Conservation (phyloP, 2,888 invertebrate species). For the Pyrrhia umbra region DNA sequence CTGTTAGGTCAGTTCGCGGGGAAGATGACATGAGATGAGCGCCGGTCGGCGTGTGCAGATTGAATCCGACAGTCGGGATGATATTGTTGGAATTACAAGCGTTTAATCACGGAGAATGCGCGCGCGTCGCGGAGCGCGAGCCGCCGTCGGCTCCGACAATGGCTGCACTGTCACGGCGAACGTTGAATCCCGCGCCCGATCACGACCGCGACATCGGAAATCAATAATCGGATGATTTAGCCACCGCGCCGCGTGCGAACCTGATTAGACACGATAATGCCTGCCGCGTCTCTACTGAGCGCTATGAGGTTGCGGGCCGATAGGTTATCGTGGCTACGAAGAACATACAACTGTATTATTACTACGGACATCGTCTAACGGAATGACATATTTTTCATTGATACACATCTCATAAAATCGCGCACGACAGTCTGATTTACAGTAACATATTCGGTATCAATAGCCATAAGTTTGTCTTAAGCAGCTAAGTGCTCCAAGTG, state of each 20-base stretch:
- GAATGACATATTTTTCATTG: slow-evolving; percentile 84
- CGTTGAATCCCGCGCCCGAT: slow-evolving; percentile 85
- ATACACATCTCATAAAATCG: slow-evolving; percentile 82
- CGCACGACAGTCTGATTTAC: slow-evolving; percentile 80
- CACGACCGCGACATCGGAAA: slow-evolving; percentile 90
- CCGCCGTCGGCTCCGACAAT: slow-evolving; percentile 83
- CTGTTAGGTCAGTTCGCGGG: slow-evolving; percentile 60
- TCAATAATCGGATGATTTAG: slow-evolving; percentile 90
- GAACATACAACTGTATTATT: slow-evolving; percentile 83
- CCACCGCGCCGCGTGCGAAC: slow-evolving; percentile 90
- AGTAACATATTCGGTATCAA: slow-evolving; percentile 79
- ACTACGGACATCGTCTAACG: slow-evolving; percentile 77
- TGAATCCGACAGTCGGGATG: slow-evolving; percentile 84
- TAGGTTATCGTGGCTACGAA: slow-evolving; percentile 84
- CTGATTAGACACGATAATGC: slow-evolving; percentile 89
- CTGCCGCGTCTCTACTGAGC: slow-evolving; percentile 79
- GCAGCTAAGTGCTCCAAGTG: slow-evolving; percentile 66
- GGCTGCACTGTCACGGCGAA: slow-evolving; percentile 85
- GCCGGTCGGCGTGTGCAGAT: slow-evolving; percentile 76
- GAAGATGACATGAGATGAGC: slow-evolving; percentile 77
- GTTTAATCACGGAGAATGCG: slow-evolving; percentile 87
- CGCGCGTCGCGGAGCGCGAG: slow-evolving; percentile 76
- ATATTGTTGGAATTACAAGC: slow-evolving; percentile 89
- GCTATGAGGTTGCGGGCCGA: slow-evolving; percentile 77
- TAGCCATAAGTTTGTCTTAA: slow-evolving; percentile 75